Evolutionary conservation across 2,888 invertebrate species (phyloP).

Genomic region (Didymodactylos carnosus): DNA sequence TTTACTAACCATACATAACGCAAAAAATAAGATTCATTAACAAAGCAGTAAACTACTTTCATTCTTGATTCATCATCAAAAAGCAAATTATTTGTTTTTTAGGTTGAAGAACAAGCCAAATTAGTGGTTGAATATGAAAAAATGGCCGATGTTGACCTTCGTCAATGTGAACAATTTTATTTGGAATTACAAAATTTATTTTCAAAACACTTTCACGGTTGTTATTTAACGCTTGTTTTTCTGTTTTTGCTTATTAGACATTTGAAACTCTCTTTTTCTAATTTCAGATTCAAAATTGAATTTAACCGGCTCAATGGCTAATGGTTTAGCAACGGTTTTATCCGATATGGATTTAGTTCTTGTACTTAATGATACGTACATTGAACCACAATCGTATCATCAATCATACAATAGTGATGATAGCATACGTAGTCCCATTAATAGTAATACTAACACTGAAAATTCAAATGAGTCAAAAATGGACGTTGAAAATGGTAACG

Average conservation of each 20-base stretch:
- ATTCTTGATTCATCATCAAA: too few species aligned
- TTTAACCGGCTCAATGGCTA: background rate
- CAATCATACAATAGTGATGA: background rate
- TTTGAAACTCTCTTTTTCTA: background rate
- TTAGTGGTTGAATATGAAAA: background rate
- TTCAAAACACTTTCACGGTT: background rate
- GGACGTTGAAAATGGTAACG: background rate
- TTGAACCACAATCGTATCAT: background rate
- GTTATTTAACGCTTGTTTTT: background rate
- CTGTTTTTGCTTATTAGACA: background rate
- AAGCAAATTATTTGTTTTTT: too few species aligned
- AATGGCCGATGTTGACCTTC: background rate
- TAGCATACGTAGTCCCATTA: too few species aligned
- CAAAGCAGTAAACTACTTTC: too few species aligned
- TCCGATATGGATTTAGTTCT: background rate
- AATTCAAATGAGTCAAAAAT: background rate
- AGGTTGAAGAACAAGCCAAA: background rate
- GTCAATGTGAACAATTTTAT: background rate
- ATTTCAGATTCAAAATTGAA: background rate
- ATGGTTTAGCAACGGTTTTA: background rate
- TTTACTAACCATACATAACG: too few species aligned
- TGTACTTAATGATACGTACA: background rate
- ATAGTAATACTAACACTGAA: too few species aligned
- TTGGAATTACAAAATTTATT: background rate
- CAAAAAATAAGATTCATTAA: too few species aligned